Evolutionary conservation across 2,113 vertebrate genomes (phyloP), one percentile per base, ranked within the genome.

Genomic region (Dicrurus megarhynchus): DNA sequence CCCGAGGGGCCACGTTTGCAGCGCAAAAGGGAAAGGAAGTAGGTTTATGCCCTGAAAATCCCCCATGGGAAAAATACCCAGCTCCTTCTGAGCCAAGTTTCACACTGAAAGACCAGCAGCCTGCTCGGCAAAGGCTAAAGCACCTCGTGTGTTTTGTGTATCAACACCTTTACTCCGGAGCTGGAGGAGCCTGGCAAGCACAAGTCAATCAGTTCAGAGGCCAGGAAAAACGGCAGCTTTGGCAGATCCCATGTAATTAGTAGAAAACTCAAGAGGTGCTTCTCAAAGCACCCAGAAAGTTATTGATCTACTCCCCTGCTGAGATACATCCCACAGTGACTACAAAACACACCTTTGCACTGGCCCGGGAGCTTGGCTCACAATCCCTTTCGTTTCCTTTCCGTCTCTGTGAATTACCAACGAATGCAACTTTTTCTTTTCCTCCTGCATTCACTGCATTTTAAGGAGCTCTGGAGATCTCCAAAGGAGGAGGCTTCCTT

Each of bases 61-160:
- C 39, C 65, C 16, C 50, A 13, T 11, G 65, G 52, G 30, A 82
- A 42, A 67, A 82, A 44, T 6, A 56, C 4, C 19, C 56, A 50
- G 9, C 39, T 76, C 49, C 47, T 57, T 50, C 2, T 3, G 28
- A 70, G 55, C 28, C 22, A 9, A 32, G 13, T 27, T 67, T 65
- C 60, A 21, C 22, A 6, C 7, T 26, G 33, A 30, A 56, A 60
- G 32, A 57, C 26, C 6, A 69, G 81, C 37, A 60, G n/a, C 27
- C 87, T 64, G 44, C 1, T 41, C 65, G 76, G 47, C 37, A n/a
- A 57, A 52, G 82, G 50, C 32, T 37, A 44, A 73, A 77, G 81
- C 2, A 0, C 13, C 41, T 2, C 1, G 1, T 4, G 41, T 14
- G 49, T 13, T 24, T 1, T 26, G 28, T 35, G 47, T 28, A 30